Evolutionary conservation across 2,113 vertebrate genomes (phyloP).

Genomic region (Leucosticte australis): DNA sequence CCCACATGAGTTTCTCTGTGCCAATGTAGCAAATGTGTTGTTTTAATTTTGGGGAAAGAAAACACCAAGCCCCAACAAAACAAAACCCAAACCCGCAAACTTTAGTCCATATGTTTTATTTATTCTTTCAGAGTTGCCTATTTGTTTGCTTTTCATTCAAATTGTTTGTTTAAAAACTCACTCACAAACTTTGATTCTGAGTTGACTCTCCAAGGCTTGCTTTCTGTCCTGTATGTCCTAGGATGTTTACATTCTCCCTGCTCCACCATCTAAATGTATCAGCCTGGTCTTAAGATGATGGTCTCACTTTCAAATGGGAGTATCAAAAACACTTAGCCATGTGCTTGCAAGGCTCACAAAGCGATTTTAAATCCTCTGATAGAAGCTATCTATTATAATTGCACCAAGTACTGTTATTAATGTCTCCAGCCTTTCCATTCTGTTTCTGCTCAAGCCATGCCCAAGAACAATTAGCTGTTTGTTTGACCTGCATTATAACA

Average conservation of each 20-base stretch:
- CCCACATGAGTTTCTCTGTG: neutral
- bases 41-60: neutral
- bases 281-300: conserved; percentile 11
- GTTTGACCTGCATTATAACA: conserved; percentile 38
- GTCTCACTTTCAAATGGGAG: conserved; percentile 42
- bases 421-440: conserved; percentile 26
- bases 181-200: neutral
- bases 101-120: neutral
- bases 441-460: conserved; percentile 22
- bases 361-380: conserved; percentile 31
- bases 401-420: conserved; percentile 32
- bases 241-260: neutral
- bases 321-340: conserved; percentile 32
- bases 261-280: neutral
- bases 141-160: neutral
- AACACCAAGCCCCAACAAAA: neutral
- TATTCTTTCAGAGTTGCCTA: neutral
- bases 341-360: neutral
- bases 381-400: conserved; percentile 46
- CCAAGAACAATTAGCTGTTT: conserved; percentile 63
- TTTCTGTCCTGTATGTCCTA: neutral
- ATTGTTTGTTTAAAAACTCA: neutral
- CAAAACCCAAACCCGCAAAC: rapidly evolving
- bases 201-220: neutral
- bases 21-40: neutral